These are phyloP conservation scores for Drosophila maculinotata DNA, from an alignment of 2,888 invertebrate species.

Conservation along the genomic window DNA sequence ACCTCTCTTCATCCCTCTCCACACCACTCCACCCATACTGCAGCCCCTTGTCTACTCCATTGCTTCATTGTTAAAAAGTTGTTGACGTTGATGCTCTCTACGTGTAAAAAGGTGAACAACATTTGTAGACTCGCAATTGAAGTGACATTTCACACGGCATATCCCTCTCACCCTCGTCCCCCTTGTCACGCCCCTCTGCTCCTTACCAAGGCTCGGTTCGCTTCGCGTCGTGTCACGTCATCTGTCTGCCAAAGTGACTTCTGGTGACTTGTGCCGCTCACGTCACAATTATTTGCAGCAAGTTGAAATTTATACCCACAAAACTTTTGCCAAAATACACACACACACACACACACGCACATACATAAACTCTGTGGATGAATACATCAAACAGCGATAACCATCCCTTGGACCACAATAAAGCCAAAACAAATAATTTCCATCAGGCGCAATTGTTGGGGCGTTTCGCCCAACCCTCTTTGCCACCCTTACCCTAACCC, in stretches of 20 bases:
- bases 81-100: conserved; percentile 78
- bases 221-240: conserved; percentile 36
- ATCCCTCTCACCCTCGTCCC: too few relatives aligned
- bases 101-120: conserved; percentile 81
- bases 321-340: conserved; percentile 44
- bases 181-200: background rate
- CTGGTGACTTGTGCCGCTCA: conserved; percentile 62
- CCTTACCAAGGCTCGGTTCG: background rate
- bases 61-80: conserved; percentile 73
- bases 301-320: conserved; percentile 69
- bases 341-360: conserved; percentile 9
- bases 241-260: conserved; percentile 62
- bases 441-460: conserved; percentile 61
- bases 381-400: conserved; percentile 67
- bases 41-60: conserved; percentile 1
- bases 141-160: conserved; percentile 72
- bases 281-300: conserved; percentile 80
- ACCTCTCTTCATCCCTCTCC: background rate
- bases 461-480: conserved; percentile 35
- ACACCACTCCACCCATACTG: background rate
- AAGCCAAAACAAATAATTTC: conserved; percentile 69
- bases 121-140: conserved; percentile 77
- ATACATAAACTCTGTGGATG: conserved; percentile 49
- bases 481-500: background rate
- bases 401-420: conserved; percentile 52